A percentile compares a stretch with the other conserved stretches of the same genome.
These are phyloP conservation scores for Acromyrmex charruanus DNA, from an alignment of 1,140 invertebrate species.

Conservation along the genomic window DNA sequence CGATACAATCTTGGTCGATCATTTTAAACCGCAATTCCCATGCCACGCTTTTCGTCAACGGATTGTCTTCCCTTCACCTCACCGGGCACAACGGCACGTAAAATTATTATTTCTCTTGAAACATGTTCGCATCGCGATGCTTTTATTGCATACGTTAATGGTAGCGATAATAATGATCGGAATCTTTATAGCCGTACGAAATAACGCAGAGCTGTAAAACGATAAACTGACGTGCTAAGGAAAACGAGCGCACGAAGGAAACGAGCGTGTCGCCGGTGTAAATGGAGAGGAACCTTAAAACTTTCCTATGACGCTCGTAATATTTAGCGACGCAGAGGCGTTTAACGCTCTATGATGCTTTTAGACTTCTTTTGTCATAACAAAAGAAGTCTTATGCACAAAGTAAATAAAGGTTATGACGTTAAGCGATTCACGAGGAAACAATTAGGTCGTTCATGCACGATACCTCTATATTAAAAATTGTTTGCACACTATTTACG, in stretches of 20 bases:
- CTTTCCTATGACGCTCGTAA: slow-evolving; percentile 69
- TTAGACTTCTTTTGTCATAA: slow-evolving; percentile 3
- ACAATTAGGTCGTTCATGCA: not conserved
- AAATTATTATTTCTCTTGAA: slow-evolving; percentile 69
- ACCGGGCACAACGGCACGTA: slow-evolving; percentile 5
- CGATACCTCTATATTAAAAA: slow-evolving; percentile 50
- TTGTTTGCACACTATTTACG: slow-evolving; percentile 43
- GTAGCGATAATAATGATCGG: slow-evolving; percentile 70
- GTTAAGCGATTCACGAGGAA: slow-evolving; percentile 72
- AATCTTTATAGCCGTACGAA: slow-evolving; percentile 70
- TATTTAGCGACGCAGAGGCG: slow-evolving; percentile 71
- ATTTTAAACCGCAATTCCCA: slow-evolving; percentile 52
- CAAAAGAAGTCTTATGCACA: slow-evolving; percentile 30
- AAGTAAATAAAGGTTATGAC: slow-evolving; percentile 70
- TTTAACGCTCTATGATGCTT: slow-evolving; percentile 45
- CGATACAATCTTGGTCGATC: not conserved
- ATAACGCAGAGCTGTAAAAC: slow-evolving; percentile 70
- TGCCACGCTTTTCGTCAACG: slow-evolving; percentile 41
- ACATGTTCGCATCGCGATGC: not conserved
- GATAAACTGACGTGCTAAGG: slow-evolving; percentile 64
- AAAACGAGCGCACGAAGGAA: slow-evolving; percentile 29
- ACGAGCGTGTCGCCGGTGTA: slow-evolving; percentile 45
- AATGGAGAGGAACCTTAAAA: slow-evolving; percentile 73
- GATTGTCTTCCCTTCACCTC: not conserved
- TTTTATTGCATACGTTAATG: slow-evolving; percentile 62